Percentiles rank a stretch among this genome's conserved stretches.
phyloP scores from a whole-genome alignment of 2,797 vertebrate species.

The Acanthurus leucopareius region DNA sequence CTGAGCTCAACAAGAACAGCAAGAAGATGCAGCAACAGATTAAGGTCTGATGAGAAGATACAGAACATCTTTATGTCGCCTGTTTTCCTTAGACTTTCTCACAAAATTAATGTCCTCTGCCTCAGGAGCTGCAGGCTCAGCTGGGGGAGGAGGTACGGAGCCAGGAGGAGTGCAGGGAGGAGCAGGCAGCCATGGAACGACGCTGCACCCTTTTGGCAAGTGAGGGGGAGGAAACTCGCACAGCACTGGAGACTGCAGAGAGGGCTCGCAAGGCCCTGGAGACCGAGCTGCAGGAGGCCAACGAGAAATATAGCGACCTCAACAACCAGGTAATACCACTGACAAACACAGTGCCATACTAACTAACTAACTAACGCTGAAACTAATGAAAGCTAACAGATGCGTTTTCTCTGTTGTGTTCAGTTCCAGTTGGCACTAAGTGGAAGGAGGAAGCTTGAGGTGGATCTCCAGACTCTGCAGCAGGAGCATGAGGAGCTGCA shows the following conservation, averaged over 20 bases:
- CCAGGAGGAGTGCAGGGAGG: conserved; percentile 82
- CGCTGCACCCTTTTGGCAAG: conserved; percentile 81
- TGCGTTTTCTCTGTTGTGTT: conserved; percentile 20
- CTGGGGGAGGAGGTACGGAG: conserved; percentile 85
- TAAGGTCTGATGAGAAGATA: conserved; percentile 75
- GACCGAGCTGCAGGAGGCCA: conserved; percentile 82
- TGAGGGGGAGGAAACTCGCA: conserved; percentile 80
- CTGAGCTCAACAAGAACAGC: conserved; percentile 83
- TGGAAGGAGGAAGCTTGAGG: conserved; percentile 90
- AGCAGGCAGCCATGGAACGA: conserved; percentile 83
- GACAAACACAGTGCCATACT: too few relatives aligned
- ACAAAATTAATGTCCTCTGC: neutral
- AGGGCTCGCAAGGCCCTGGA: conserved; percentile 83
- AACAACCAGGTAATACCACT: conserved; percentile 83
- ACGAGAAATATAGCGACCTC: conserved; percentile 83
- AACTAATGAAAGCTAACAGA: too few relatives aligned
- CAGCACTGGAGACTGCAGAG: conserved; percentile 80
- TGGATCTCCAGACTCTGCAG: conserved; percentile 86
- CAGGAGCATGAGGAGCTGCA: conserved; percentile 88
- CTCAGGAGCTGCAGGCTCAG: conserved; percentile 87
- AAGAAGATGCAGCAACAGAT: conserved; percentile 89
- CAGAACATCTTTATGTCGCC: rapidly evolving
- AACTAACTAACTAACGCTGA: too few relatives aligned
- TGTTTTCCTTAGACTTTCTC: neutral
- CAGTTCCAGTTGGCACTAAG: conserved; percentile 85